Conservation (phyloP, 2,888 invertebrate species). For the Drosophila stalkeri region DNA sequence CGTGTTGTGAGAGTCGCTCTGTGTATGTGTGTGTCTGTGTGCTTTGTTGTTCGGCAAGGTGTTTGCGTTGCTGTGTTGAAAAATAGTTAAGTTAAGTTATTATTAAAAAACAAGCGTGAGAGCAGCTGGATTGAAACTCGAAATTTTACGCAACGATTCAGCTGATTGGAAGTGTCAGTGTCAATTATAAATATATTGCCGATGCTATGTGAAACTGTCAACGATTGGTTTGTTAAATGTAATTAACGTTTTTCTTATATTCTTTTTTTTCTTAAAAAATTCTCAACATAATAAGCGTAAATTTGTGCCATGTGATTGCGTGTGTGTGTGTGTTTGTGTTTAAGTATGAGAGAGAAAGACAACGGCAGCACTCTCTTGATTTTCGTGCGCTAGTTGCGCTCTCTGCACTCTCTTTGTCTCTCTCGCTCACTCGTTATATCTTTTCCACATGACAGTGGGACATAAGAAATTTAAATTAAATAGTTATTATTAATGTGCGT, state of each 20-base stretch:
- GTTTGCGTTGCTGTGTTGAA: constrained; percentile 50
- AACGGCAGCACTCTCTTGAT: constrained; percentile 43
- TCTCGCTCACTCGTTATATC: constrained; percentile 39
- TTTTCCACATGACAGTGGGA: constrained; percentile 58
- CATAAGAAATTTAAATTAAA: constrained; percentile 41
- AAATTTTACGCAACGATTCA: constrained; percentile 38
- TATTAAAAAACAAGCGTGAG: constrained; percentile 58
- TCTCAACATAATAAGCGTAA: constrained; percentile 80
- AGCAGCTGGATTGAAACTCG: constrained; percentile 20
- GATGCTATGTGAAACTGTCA: constrained; percentile 16
- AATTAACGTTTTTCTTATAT: constrained; percentile 60
- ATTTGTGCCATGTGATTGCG: constrained; percentile 48
- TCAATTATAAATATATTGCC: constrained; percentile 8
- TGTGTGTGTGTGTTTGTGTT: constrained; percentile 27
- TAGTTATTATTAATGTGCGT: constrained; percentile 24
- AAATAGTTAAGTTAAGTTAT: constrained; percentile 72
- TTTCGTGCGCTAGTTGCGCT: constrained; percentile 55
- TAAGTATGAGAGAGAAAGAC: constrained; percentile 12
- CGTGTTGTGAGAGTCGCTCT: constrained; percentile 12
- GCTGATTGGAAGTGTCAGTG: constrained; percentile 10
- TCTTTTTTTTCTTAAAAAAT: constrained; percentile 69
- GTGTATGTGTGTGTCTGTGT: constrained; percentile 42
- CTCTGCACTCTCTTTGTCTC: neutral
- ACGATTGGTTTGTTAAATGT: constrained; percentile 51
- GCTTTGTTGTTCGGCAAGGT: constrained; percentile 63